Base-by-base conservation (phyloP, 1,140 invertebrate species). In the Sinella curviseta region DNA sequence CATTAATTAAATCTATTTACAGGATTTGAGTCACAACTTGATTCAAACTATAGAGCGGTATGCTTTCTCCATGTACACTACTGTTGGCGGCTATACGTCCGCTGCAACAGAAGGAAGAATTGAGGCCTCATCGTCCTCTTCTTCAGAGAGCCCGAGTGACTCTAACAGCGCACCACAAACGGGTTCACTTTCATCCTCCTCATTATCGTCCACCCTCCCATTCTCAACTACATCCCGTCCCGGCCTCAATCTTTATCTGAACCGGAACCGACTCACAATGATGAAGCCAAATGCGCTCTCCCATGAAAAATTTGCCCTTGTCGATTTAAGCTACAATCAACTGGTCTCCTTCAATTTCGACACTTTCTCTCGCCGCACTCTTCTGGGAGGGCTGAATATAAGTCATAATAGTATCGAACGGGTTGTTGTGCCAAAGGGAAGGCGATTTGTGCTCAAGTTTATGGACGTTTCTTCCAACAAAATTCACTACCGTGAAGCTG, bases 401-500 rank as follows among this genome's bases (percentile, higher is more conserved):
- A 93, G 92, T 74, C 89, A 91, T 81, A 97, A 97, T 86, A 86
- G 89, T 8, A 90, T 97, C 28, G 90, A 91, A 39, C 92, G 93
- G 83, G 87, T 96, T 77, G 24, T 39, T 92, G 93, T 24, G 90
- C 91, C n/a, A 33, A 74, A 74, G 17, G 31, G 31, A 4, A 3
- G 70, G 14, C 12, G 34, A 8, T 26, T 74, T 20, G 30, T 77
- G 82, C 87, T 96, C 34, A 88, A 94, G 67, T 90, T 94, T 79
- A 85, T 97, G 26, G 92, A 94, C 86, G 86, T 97, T 54, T 91
- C 92, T 16, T 87, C 90, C 75, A 96, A 97, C 87, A 90, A 91
- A 82, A 86, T 97, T 78, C 90, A 90, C 83, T 91, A 93, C 16
- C 85, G 96, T 28, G 92, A 93, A 0, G 89, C 92, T 65, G 94